Conservation (phyloP, 2,797 vertebrate species). For the Aulostomus chinensis region DNA sequence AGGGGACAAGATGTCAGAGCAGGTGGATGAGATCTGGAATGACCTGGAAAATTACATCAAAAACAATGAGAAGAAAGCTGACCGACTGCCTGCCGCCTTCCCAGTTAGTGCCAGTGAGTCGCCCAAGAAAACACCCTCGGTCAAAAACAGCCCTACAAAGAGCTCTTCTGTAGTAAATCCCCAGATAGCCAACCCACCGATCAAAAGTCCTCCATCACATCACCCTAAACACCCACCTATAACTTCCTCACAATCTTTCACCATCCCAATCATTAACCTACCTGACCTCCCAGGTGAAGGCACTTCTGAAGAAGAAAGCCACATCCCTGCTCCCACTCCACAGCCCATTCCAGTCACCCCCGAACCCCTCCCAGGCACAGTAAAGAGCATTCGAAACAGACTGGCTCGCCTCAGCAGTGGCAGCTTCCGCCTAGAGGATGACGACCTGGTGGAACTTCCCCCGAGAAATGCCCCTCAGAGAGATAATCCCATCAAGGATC, state of each 20-base stretch:
- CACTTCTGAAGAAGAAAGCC: constrained; percentile 55
- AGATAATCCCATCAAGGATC: constrained; percentile 68
- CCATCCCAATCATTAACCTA: constrained; percentile 76
- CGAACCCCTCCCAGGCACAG: constrained; percentile 78
- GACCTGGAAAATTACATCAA: constrained; percentile 98
- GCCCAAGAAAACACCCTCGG: constrained; percentile 54
- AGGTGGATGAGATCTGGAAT: constrained; percentile 97
- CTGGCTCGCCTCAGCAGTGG: constrained; percentile 82
- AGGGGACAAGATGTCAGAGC: constrained; percentile 89
- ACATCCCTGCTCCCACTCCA: constrained; percentile 24
- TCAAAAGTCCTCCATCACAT: constrained; percentile 50
- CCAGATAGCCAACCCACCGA: constrained; percentile 30
- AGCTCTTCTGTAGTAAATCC: constrained; percentile 22
- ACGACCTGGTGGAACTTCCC: constrained; percentile 75
- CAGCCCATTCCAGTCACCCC: constrained; percentile 65
- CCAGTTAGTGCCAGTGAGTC: constrained; percentile 87
- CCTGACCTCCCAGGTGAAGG: constrained; percentile 63
- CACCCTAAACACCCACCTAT: constrained; percentile 44
- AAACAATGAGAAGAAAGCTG: constrained; percentile 93
- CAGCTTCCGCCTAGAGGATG: constrained; percentile 83
- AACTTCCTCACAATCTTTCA: constrained; percentile 54
- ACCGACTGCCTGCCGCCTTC: constrained; percentile 91
- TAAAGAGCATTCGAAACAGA: constrained; percentile 79
- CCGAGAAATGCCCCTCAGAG: constrained; percentile 58
- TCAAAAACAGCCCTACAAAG: constrained; percentile 56